Evolutionary conservation across 2,888 invertebrate species (phyloP), one percentile per base, ranked within the genome.

Genomic region (Polydrusus tereticollis): DNA sequence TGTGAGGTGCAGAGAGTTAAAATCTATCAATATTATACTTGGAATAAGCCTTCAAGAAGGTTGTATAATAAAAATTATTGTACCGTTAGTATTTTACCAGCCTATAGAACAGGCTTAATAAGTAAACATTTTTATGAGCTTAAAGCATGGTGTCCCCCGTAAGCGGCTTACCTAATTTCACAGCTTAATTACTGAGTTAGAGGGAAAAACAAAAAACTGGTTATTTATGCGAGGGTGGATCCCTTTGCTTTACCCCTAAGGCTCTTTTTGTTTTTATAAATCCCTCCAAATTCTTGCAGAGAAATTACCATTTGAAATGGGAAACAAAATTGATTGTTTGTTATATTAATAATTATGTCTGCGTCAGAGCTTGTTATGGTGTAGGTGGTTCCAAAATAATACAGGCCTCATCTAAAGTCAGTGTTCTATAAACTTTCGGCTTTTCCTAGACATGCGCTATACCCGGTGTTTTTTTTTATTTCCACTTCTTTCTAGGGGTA

Each of bases 181-280:
- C 47, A n/a, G 47, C 47, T 47, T 47, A 21, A 47, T 47, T 47
- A 47, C 41, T 47, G 21, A 47, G 12, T 47, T 47, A 47, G 20
- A 21, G 21, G 47, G 23, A 47, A 18, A 47, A 47, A 47, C 23
- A 47, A 47, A 47, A 47, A 47, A 47, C 23, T 47, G 47, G 23
- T 47, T 47, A 23, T 23, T 47, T 47, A 47, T 47, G 12, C 21
- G 47, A 47, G 47, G 21, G 21, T 47, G 47, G 47, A 21, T 47
- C n/a, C 47, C 47, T 20, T 20, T 47, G 47, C 47, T 47, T 47
- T 47, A 47, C 47, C 47, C 47, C 23, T n/a, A 23, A 23, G 47
- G 47, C 47, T 47, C 47, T 47, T 47, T 47, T 47, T 47, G 47
- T n/a, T 47, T 47, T 47, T 47, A 23, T 23, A 20, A 47, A 21